phyloP scores from a whole-genome alignment of 2,113 vertebrate genomes.

The Azemiops feae region DNA sequence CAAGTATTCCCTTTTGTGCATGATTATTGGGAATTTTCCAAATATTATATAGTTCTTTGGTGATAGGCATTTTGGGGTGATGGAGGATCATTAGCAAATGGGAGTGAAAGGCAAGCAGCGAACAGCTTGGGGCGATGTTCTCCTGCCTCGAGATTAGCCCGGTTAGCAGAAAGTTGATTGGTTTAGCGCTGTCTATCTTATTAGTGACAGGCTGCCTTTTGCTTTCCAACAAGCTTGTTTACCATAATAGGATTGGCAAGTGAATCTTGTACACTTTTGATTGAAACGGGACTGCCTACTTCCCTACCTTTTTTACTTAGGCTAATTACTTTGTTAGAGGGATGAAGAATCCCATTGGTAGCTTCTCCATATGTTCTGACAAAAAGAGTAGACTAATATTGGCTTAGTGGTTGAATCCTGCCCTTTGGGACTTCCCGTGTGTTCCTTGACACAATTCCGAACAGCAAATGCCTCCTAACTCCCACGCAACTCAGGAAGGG shows the following conservation, averaged over 20 bases:
- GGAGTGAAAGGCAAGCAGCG: neutral
- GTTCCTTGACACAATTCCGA: neutral
- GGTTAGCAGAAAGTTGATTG: constrained; percentile 29
- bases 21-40: neutral
- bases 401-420: neutral
- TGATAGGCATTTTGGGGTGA: neutral
- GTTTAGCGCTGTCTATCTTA: constrained; percentile 12
- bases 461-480: neutral
- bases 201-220: constrained; percentile 19
- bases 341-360: neutral
- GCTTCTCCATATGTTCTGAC: neutral
- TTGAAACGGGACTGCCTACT: constrained; percentile 20
- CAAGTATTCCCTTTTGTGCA: neutral
- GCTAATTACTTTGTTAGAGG: neutral
- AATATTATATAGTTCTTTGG: neutral
- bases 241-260: constrained; percentile 11
- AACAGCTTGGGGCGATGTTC: neutral
- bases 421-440: neutral
- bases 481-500: neutral
- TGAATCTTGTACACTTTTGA: neutral
- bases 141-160: neutral
- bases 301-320: neutral
- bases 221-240: constrained; percentile 24
- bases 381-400: neutral
- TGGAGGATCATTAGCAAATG: neutral